Evolutionary conservation across 2,113 vertebrate species (phyloP), one percentile per base, ranked within the genome.

Genomic region (Cyanoderma ruficeps): DNA sequence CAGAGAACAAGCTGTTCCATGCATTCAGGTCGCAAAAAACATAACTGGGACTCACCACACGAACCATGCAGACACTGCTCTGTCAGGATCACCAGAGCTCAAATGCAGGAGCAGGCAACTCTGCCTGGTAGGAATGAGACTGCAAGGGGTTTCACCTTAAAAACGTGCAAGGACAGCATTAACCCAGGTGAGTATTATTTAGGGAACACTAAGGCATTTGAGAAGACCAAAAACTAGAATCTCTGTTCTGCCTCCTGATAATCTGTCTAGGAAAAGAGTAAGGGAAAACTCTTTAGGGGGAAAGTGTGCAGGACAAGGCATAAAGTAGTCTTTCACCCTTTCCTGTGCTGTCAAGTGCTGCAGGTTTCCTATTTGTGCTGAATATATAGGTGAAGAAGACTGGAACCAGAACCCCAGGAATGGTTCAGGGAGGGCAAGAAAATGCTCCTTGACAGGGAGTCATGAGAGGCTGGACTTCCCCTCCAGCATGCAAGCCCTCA

Each of bases 1-100:
- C 83, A 86, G 60, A 80, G 92, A 92, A 93, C 87, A 94, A 92
- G 76, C 76, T 93, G 94, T 90, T 95, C 93, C 49, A 37, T 42
- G 76, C 76, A 83, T 74, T 86, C 82, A 31, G 69, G 93, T 92
- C 71, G 89, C 76, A 75, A 93, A 91, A 94, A 93, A 94, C 59
- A 81, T 68, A 79, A 81, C 83, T 83, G 56, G 85, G 82, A 86
- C 68, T 77, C 30, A 6, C 89, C 67, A 86, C 52, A 67, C 12
- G 6, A 60, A 65, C 76, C 37, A 63, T 11, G 21, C 74, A 67
- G 59, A 53, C 3, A 0, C 23, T 63, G 80, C 80, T 94, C 60
- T 83, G 64, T 35, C 77, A 89, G 42, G 42, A 90, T 91, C 85
- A 67, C 52, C 53, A 49, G 47, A 56, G 76, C 72, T 83, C n/a